phyloP scores from a whole-genome alignment of 2,113 vertebrate species.

The Chionis minor region DNA sequence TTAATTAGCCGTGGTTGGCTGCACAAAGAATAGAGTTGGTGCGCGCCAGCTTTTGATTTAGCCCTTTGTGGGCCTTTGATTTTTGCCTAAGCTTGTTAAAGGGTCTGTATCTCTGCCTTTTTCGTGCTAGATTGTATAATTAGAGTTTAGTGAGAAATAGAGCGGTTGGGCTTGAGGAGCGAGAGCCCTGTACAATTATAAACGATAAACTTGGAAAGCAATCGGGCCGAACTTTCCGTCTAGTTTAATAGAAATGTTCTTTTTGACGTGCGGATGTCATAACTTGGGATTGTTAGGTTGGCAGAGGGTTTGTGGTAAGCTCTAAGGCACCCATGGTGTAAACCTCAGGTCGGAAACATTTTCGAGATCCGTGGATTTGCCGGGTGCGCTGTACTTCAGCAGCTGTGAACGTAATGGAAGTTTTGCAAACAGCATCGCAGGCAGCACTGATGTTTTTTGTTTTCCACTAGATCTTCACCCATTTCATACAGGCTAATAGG shows the following conservation, averaged over 20 bases:
- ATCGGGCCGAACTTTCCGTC: neutral
- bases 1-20: conserved; percentile 50
- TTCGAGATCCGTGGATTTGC: neutral
- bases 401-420: too few relatives aligned
- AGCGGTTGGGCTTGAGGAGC: neutral
- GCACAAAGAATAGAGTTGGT: conserved; percentile 5
- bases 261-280: neutral
- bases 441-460: neutral
- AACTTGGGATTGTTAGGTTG: neutral
- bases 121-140: conserved; percentile 12
- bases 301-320: neutral
- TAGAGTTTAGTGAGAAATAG: neutral
- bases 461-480: neutral
- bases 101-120: neutral
- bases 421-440: neutral
- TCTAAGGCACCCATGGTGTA: too few relatives aligned
- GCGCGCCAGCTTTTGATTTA: conserved; percentile 50
- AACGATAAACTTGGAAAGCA: neutral
- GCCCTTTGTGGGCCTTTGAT: neutral
- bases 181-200: neutral
- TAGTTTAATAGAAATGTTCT: neutral
- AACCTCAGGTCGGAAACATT: neutral
- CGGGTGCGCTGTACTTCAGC: neutral
- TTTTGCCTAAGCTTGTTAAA: conserved; percentile 37
- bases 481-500: neutral